Percentiles rank a stretch among this genome's conserved stretches.
Conservation (phyloP, 1,140 invertebrate species). For the Heliconius hermathena region DNA sequence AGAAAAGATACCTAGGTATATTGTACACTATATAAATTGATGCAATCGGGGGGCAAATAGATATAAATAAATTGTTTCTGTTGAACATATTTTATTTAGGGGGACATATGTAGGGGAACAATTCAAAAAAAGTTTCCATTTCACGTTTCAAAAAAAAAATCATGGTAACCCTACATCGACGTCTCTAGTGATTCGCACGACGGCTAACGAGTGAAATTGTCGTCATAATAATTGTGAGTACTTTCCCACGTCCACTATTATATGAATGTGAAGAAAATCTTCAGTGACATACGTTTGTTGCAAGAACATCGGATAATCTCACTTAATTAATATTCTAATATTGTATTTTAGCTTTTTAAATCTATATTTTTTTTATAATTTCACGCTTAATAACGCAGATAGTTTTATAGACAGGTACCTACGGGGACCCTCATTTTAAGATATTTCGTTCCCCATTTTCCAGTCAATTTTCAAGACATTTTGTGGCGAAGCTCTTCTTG, state of each 20-base stretch:
- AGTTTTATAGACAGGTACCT: too few relatives aligned
- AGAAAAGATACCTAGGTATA: too few relatives aligned
- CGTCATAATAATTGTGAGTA: conserved; percentile 46
- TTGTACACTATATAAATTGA: too few relatives aligned
- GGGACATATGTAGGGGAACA: too few relatives aligned
- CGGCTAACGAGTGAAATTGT: conserved; percentile 48
- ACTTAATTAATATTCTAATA: conserved; percentile 14
- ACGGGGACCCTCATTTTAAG: too few relatives aligned
- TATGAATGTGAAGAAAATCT: conserved; percentile 34
- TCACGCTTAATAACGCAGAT: background rate
- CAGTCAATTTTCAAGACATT: too few relatives aligned
- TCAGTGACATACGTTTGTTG: conserved; percentile 31
- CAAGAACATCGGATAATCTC: conserved; percentile 16
- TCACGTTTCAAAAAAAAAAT: background rate
- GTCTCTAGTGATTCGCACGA: conserved; percentile 41
- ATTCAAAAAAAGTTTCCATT: background rate
- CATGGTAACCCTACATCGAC: background rate
- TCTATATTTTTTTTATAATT: background rate
- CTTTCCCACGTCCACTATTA: conserved; percentile 48
- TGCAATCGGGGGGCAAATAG: too few relatives aligned
- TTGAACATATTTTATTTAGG: too few relatives aligned
- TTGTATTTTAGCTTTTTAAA: background rate
- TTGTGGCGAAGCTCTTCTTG: too few relatives aligned
- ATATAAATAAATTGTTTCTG: too few relatives aligned
- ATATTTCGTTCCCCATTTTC: too few relatives aligned